phyloP scores from a whole-genome alignment of 2,888 invertebrate genomes.

The Chorisops tibialis region DNA sequence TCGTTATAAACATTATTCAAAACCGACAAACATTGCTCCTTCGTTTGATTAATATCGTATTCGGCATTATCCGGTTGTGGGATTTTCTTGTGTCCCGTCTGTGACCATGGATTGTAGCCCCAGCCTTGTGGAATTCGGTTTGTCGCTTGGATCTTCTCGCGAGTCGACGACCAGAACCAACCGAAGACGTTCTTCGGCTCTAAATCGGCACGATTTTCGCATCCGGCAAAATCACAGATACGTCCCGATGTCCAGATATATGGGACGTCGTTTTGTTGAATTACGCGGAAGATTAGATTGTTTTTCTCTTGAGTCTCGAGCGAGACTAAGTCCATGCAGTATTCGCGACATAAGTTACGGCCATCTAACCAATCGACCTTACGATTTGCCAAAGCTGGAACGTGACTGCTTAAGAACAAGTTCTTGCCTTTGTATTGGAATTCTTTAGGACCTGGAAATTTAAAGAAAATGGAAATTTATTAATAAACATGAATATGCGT shows the following conservation, averaged over 20 bases:
- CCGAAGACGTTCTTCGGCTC: conserved; percentile 82
- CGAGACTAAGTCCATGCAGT: conserved; percentile 90
- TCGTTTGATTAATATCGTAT: conserved; percentile 83
- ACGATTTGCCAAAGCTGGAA: conserved; percentile 71
- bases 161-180: conserved; percentile 92
- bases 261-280: conserved; percentile 83
- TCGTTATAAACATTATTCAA: conserved; percentile 92
- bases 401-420: conserved; percentile 83
- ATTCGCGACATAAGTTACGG: conserved; percentile 85
- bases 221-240: conserved; percentile 90
- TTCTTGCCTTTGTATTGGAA: conserved; percentile 84
- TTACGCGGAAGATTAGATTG: conserved; percentile 81
- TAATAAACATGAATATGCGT: conserved; percentile 1
- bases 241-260: conserved; percentile 93
- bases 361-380: conserved; percentile 90
- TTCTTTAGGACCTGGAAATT: conserved; percentile 77
- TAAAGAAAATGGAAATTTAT: conserved; percentile 31
- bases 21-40: conserved; percentile 81
- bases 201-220: conserved; percentile 79
- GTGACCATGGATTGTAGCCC: conserved; percentile 86
- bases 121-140: conserved; percentile 60
- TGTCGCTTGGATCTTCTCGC: conserved; percentile 81
- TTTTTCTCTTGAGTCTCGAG: conserved; percentile 88
- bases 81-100: conserved; percentile 85
- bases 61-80: conserved; percentile 89